phyloP scores from a whole-genome alignment of 2,797 vertebrate species.

The Sebastes elongatus region DNA sequence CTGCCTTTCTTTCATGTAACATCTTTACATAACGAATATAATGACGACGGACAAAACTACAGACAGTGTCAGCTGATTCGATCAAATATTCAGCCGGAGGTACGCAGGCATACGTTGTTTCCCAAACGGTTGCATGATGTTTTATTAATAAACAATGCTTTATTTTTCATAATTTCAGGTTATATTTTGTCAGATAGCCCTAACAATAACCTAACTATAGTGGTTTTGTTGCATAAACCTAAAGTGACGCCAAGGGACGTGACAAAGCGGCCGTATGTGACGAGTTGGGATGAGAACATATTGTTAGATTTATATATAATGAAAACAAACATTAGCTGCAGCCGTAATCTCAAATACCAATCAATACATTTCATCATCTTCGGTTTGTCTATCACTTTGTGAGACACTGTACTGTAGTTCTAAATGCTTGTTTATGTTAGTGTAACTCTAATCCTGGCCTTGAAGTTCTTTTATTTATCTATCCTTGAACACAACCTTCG shows the following conservation, averaged over 20 bases:
- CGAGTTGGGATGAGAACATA: no score
- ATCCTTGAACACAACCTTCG: not conserved
- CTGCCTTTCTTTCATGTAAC: not conserved
- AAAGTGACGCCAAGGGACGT: not conserved
- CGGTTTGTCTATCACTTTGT: not conserved
- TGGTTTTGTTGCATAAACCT: fast-evolving
- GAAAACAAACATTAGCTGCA: not conserved
- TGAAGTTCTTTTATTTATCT: not conserved
- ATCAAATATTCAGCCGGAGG: not conserved
- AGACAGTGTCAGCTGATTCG: not conserved
- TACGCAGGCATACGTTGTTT: no score
- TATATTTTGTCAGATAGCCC: fast-evolving
- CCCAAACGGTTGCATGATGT: not conserved
- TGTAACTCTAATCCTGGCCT: not conserved
- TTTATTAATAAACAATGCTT: not conserved
- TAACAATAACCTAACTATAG: not conserved
- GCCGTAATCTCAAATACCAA: not conserved
- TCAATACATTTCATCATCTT: not conserved
- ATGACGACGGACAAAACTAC: not conserved
- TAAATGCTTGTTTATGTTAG: not conserved
- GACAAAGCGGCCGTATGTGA: no score
- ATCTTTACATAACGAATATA: not conserved
- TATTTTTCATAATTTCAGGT: not conserved
- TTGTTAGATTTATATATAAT: not conserved
- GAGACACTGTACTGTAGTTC: not conserved